A percentile compares a stretch with the other conserved stretches of the same genome.
phyloP scores from a whole-genome alignment of 2,888 invertebrate genomes.

The Leptopilina myrica region DNA sequence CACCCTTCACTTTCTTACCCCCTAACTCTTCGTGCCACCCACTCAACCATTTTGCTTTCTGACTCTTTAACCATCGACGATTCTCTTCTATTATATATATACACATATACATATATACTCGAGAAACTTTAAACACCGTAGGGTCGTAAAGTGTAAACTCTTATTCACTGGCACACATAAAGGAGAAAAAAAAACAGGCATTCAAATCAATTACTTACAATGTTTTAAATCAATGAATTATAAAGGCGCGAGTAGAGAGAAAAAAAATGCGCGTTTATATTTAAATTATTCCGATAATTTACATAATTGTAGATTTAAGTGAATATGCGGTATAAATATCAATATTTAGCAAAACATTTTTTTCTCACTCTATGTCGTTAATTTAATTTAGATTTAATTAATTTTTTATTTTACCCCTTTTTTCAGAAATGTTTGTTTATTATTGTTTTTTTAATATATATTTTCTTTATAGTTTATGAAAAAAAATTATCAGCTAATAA shows the following conservation, averaged over 20 bases:
- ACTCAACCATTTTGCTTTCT: neutral
- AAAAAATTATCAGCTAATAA: too few species aligned
- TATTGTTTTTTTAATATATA: too few species aligned
- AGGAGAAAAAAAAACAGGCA: conserved; percentile 13
- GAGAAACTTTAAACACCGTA: conserved; percentile 25
- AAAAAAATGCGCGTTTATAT: neutral
- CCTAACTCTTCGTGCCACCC: neutral
- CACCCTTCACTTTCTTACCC: neutral
- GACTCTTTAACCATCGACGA: neutral
- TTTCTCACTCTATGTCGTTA: too few species aligned
- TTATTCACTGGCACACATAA: conserved; percentile 21
- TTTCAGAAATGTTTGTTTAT: too few species aligned
- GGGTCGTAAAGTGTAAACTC: conserved; percentile 37
- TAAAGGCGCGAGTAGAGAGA: neutral
- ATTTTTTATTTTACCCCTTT: too few species aligned
- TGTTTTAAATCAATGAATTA: conserved; percentile 13
- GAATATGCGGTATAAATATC: too few species aligned
- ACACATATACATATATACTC: neutral
- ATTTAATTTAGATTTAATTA: too few species aligned
- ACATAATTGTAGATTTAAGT: neutral
- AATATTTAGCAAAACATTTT: too few species aligned
- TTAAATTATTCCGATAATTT: conserved; percentile 2
- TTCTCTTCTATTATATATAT: conserved; percentile 10
- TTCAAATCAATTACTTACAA: conserved; percentile 32
- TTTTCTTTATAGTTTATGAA: too few species aligned